Evolutionary conservation across 2,113 vertebrate species (phyloP).

Genomic region (Elephantulus edwardii): DNA sequence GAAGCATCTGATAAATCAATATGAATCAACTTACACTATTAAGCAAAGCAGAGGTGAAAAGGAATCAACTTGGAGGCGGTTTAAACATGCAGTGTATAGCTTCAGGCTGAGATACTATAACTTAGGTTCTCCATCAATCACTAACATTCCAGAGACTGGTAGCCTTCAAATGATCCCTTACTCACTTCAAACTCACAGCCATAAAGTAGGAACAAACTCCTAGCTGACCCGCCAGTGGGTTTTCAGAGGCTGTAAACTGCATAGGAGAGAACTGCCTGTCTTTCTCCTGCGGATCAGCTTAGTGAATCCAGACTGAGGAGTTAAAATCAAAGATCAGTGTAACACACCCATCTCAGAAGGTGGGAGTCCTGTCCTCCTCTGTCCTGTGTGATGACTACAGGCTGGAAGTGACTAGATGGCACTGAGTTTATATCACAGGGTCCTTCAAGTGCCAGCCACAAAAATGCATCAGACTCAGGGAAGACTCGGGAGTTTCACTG

Average conservation of each 20-base stretch:
- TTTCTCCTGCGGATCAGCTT: too few relatives aligned
- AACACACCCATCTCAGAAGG: not conserved
- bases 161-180: not conserved
- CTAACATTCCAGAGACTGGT: not conserved
- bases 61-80: not conserved
- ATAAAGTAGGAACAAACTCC: too few relatives aligned
- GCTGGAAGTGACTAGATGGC: too few relatives aligned
- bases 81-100: not conserved
- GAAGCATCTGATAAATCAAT: not conserved
- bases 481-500: not conserved
- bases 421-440: not conserved
- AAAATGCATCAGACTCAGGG: not conserved
- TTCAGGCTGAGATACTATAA: not conserved
- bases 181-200: too few relatives aligned
- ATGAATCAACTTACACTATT: slow-evolving; percentile 28
- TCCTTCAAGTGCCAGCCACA: not conserved
- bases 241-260: too few relatives aligned
- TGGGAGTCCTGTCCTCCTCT: too few relatives aligned
- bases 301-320: too few relatives aligned
- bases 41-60: slow-evolving; percentile 24
- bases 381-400: too few relatives aligned
- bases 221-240: too few relatives aligned
- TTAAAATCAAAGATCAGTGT: not conserved
- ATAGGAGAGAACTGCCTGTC: too few relatives aligned
- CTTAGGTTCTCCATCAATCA: not conserved